phyloP scores from a whole-genome alignment of 2,797 vertebrate species.

The Eulemur coronatus region DNA sequence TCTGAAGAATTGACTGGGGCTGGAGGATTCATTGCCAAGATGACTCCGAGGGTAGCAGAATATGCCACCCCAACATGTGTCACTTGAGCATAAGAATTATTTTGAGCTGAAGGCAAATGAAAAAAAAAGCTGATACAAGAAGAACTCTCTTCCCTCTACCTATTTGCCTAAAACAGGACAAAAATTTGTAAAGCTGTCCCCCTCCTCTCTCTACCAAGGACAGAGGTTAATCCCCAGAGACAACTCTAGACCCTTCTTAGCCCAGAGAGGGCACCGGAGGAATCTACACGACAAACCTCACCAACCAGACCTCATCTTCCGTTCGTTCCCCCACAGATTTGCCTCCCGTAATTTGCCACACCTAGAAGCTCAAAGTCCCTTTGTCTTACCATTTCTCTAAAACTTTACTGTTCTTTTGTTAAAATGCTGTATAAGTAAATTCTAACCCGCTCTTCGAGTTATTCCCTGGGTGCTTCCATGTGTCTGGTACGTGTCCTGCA shows the following conservation, averaged over 20 bases:
- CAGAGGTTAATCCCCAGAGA: neutral
- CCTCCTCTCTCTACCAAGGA: neutral
- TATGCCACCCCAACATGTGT: too few species aligned
- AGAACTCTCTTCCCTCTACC: neutral
- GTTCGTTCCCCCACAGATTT: neutral
- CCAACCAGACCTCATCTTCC: neutral
- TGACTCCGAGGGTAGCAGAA: neutral
- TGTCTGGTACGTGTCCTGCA: too few species aligned
- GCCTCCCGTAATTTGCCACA: neutral
- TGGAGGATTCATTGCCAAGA: neutral
- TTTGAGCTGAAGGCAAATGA: neutral
- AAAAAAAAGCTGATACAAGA: neutral
- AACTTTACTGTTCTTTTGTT: neutral
- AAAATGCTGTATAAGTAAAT: neutral
- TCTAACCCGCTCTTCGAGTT: neutral
- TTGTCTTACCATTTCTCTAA: neutral
- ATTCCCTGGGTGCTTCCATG: neutral
- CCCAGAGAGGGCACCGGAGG: neutral
- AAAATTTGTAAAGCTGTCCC: neutral
- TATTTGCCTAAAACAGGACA: neutral
- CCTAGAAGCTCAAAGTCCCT: neutral
- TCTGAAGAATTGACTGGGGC: neutral
- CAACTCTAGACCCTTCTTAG: neutral
- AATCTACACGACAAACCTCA: neutral
- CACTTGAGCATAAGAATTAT: neutral